These are phyloP conservation scores for Chrysotoxum bicinctum DNA, from an alignment of 2,888 invertebrate genomes.

Conservation along the genomic window DNA sequence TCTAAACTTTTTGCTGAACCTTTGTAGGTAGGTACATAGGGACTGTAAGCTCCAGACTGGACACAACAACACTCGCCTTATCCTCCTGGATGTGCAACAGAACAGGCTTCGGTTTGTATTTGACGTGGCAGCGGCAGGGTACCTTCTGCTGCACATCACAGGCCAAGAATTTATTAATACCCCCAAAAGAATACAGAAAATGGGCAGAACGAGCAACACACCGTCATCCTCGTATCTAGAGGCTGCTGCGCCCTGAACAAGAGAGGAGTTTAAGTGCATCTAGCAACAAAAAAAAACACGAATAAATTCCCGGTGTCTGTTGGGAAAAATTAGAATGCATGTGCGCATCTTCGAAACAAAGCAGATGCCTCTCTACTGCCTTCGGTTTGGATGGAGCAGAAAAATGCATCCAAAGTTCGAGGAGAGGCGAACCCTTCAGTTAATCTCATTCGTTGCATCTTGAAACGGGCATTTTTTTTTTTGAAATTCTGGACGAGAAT, in stretches of 20 bases:
- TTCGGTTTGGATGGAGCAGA: constrained; percentile 22
- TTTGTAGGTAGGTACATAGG: not conserved
- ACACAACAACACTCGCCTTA: constrained; percentile 18
- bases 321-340: constrained; percentile 72
- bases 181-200: constrained; percentile 41
- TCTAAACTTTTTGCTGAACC: constrained; percentile 33
- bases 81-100: constrained; percentile 34
- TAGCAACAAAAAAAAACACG: not conserved
- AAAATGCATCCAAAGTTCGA: constrained; percentile 57
- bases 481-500: constrained; percentile 9
- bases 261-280: constrained; percentile 31
- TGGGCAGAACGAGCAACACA: constrained; percentile 49
- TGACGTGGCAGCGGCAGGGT: constrained; percentile 27
- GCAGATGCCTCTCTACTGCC: constrained; percentile 30
- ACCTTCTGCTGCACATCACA: constrained; percentile 53
- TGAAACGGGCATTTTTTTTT: constrained; percentile 44
- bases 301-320: constrained; percentile 51
- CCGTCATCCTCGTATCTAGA: constrained; percentile 4
- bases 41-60: constrained; percentile 17
- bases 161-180: constrained; percentile 63
- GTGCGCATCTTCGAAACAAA: constrained; percentile 68
- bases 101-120: constrained; percentile 25
- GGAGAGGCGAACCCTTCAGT: constrained; percentile 53
- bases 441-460: constrained; percentile 71
- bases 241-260: constrained; percentile 39